phyloP scores from a whole-genome alignment of 2,797 vertebrate species.

The Uromys caudimaculatus region DNA sequence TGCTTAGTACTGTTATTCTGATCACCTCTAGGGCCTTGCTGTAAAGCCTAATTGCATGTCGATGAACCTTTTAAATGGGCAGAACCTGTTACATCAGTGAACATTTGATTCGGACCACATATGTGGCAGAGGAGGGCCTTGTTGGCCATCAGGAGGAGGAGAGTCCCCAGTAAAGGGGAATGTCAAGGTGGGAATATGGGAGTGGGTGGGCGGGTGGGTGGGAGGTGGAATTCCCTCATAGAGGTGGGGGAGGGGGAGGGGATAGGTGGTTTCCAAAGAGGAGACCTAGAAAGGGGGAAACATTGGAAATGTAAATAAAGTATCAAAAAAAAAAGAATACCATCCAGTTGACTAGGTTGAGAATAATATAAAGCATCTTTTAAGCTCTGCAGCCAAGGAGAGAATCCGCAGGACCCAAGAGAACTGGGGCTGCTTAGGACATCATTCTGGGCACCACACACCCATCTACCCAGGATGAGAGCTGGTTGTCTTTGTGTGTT shows the following conservation, averaged over 20 bases:
- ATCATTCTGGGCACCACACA: not conserved
- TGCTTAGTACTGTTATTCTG: not conserved
- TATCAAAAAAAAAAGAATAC: too few species aligned
- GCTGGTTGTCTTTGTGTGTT: constrained; percentile 79
- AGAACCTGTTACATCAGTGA: not conserved
- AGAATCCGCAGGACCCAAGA: not conserved
- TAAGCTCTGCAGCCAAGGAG: not conserved
- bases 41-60: not conserved
- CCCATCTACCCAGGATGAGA: not conserved
- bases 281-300: too few species aligned
- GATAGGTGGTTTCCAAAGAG: too few species aligned
- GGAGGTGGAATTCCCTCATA: too few species aligned
- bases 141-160: too few species aligned
- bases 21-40: not conserved
- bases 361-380: not conserved
- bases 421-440: not conserved
- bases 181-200: too few species aligned
- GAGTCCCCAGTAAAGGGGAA: too few species aligned
- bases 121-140: too few species aligned
- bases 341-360: not conserved
- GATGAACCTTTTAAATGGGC: not conserved
- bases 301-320: too few species aligned
- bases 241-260: too few species aligned
- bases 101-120: too few species aligned
- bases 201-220: too few species aligned